Evolutionary conservation across 2,113 vertebrate genomes (phyloP).

Genomic region (Pimephales promelas): DNA sequence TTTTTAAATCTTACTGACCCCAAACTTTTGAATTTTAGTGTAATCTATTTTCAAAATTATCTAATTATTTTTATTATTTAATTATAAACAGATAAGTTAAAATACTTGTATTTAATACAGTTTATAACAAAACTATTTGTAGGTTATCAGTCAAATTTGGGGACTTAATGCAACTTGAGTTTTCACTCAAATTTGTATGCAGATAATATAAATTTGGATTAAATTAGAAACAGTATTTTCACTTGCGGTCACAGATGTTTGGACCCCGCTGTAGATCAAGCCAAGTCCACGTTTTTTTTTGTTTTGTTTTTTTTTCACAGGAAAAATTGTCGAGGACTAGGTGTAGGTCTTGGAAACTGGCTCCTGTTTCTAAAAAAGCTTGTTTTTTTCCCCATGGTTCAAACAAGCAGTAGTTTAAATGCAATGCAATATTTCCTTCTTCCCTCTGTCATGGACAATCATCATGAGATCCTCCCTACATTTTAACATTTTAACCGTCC

Average conservation of each 20-base stretch:
- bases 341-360: neutral
- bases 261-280: neutral
- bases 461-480: conserved; percentile 58
- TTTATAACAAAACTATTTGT: neutral
- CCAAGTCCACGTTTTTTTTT: neutral
- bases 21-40: neutral
- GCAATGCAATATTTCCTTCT: conserved; percentile 57
- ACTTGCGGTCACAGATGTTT: neutral
- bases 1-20: neutral
- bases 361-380: neutral
- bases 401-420: conserved; percentile 43
- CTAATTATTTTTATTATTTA: neutral
- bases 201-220: neutral
- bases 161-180: neutral
- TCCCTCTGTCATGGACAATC: conserved; percentile 57
- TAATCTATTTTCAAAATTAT: neutral
- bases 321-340: neutral
- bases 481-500: conserved; percentile 62
- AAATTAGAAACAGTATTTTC: neutral
- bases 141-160: neutral
- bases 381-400: neutral
- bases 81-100: neutral
- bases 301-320: too few species aligned
- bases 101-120: neutral
- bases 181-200: neutral